Percentiles rank a stretch among this genome's conserved stretches.
These are phyloP conservation scores for Aplodontia rufa DNA, from an alignment of 2,113 vertebrate genomes.

Conservation along the genomic window DNA sequence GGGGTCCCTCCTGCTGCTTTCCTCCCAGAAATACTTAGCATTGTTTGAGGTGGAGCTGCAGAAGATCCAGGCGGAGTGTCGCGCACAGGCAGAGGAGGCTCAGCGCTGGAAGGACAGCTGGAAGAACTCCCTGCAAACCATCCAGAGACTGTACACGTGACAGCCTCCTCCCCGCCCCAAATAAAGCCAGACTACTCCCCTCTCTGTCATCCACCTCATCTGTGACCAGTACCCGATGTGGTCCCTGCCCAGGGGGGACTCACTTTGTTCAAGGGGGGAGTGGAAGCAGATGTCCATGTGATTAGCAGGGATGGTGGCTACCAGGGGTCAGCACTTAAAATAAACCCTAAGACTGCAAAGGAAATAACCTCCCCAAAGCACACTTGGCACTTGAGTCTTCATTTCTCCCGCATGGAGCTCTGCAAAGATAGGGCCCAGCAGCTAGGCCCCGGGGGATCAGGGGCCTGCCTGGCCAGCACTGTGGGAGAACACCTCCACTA, in stretches of 20 bases:
- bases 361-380: neutral
- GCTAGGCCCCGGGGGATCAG: neutral
- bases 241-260: neutral
- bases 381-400: neutral
- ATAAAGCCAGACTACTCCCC: slow-evolving; percentile 38
- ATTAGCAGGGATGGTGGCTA: neutral
- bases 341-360: neutral
- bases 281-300: neutral
- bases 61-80: neutral
- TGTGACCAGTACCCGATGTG: neutral
- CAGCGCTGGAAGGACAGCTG: slow-evolving; percentile 71
- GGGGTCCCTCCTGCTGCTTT: neutral
- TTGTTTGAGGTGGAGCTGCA: slow-evolving; percentile 56
- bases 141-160: slow-evolving; percentile 52
- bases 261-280: neutral
- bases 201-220: neutral
- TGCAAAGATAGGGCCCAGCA: too few species aligned
- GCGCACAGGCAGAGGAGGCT: slow-evolving; percentile 39
- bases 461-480: neutral
- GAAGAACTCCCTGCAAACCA: slow-evolving; percentile 43
- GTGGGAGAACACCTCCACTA: neutral
- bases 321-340: neutral
- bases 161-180: rapidly evolving
- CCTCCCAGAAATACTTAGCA: slow-evolving; percentile 65
- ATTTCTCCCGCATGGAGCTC: neutral